phyloP scores from a whole-genome alignment of 2,888 invertebrate genomes.

The Dynastes hyllus region DNA sequence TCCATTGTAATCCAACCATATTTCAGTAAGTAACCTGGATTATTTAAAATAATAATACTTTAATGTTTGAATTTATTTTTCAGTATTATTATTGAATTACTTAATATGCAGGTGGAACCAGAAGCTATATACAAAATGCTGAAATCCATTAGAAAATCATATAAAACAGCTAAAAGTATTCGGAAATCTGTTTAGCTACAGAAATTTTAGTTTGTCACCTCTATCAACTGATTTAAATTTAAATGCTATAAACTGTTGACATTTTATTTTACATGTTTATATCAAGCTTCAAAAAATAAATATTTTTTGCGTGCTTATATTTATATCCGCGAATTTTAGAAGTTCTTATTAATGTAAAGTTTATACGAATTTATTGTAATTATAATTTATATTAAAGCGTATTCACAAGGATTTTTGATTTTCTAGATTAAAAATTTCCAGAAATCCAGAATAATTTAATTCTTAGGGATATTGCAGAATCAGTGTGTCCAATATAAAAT shows the following conservation, averaged over 20 bases:
- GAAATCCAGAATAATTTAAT: neutral
- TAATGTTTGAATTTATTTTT: conserved; percentile 41
- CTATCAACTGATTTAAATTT: neutral
- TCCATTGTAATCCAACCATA: conserved; percentile 59
- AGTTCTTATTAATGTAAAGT: too few relatives aligned
- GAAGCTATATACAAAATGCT: conserved; percentile 60
- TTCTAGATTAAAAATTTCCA: neutral
- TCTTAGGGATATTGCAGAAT: neutral
- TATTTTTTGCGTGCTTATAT: too few relatives aligned
- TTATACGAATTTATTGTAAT: too few relatives aligned
- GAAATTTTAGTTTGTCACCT: conserved; percentile 1
- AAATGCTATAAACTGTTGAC: too few relatives aligned
- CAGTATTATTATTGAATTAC: conserved; percentile 61
- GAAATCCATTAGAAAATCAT: conserved; percentile 57
- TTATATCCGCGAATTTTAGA: too few relatives aligned
- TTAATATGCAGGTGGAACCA: conserved; percentile 61
- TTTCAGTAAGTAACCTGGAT: conserved; percentile 56
- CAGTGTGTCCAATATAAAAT: conserved; percentile 42
- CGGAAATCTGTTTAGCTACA: conserved; percentile 42
- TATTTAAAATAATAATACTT: neutral
- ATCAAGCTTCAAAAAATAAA: too few relatives aligned
- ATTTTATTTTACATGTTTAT: too few relatives aligned
- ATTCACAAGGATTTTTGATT: too few relatives aligned
- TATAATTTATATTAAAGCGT: too few relatives aligned
- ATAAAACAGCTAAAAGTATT: conserved; percentile 39